phyloP scores from a whole-genome alignment of 2,113 vertebrate genomes.

The Nanger granti region DNA sequence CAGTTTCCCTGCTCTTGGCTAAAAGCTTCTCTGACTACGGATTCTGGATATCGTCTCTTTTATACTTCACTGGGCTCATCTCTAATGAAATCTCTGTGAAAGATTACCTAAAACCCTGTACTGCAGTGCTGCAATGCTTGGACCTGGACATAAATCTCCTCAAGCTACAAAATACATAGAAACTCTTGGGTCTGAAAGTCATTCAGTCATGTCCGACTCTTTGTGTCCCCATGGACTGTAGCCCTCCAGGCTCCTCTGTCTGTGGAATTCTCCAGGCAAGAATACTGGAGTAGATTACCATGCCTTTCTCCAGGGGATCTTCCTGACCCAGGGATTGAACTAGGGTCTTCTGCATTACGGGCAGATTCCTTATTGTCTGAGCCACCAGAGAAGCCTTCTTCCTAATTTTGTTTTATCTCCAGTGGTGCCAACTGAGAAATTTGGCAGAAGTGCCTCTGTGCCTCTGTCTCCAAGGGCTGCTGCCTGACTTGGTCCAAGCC shows the following conservation, averaged over 20 bases:
- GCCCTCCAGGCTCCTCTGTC: neutral
- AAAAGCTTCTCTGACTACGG: neutral
- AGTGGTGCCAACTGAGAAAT: neutral
- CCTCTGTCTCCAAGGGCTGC: neutral
- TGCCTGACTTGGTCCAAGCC: neutral
- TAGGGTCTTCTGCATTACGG: neutral
- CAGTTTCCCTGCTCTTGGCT: neutral
- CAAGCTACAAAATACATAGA: neutral
- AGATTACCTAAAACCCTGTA: neutral
- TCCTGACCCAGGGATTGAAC: neutral
- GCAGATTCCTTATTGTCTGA: neutral
- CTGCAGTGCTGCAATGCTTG: neutral
- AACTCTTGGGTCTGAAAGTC: neutral
- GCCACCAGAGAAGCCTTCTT: neutral
- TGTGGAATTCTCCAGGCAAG: neutral
- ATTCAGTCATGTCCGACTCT: neutral
- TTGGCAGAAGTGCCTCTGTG: neutral
- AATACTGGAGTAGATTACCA: neutral
- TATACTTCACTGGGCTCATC: neutral
- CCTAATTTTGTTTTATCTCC: neutral
- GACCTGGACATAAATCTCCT: neutral
- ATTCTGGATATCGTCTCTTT: neutral
- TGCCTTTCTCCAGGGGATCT: neutral
- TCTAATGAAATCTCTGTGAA: neutral
- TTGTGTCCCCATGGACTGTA: neutral